Conservation (phyloP, 1,140 invertebrate species). For the Sarcophaga peregrina region DNA sequence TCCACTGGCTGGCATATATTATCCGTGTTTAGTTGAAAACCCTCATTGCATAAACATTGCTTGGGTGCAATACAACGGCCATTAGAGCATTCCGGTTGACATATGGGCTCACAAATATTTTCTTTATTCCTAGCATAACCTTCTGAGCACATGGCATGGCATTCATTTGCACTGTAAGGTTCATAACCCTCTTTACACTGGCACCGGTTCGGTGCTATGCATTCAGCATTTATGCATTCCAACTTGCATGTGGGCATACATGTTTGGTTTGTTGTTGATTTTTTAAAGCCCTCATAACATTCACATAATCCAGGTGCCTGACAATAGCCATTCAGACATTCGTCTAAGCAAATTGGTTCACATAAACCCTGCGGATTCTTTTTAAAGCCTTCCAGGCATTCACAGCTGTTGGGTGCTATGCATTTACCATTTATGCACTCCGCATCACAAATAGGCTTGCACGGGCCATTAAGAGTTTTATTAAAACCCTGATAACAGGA, state of each 20-base stretch:
- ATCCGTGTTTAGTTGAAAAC: constrained; percentile 62
- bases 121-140: constrained; percentile 62
- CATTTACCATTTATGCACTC: constrained; percentile 37
- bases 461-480: not conserved
- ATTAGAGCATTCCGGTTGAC: constrained; percentile 62
- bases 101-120: constrained; percentile 29
- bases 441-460: not conserved
- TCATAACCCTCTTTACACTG: constrained; percentile 64
- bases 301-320: constrained; percentile 64
- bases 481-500: constrained; percentile 54
- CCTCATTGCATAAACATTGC: constrained; percentile 70
- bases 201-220: constrained; percentile 69
- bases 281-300: constrained; percentile 65
- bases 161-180: not conserved
- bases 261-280: constrained; percentile 46
- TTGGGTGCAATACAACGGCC: constrained; percentile 60
- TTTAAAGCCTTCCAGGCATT: constrained; percentile 22
- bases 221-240: constrained; percentile 47
- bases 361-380: not conserved
- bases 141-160: constrained; percentile 53
- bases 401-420: constrained; percentile 10
- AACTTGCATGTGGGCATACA: constrained; percentile 68
- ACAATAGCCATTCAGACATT: constrained; percentile 60
- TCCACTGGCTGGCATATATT: not conserved
- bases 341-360: constrained; percentile 47